Conservation (phyloP, 1,140 invertebrate species). For the Plodia interpunctella region DNA sequence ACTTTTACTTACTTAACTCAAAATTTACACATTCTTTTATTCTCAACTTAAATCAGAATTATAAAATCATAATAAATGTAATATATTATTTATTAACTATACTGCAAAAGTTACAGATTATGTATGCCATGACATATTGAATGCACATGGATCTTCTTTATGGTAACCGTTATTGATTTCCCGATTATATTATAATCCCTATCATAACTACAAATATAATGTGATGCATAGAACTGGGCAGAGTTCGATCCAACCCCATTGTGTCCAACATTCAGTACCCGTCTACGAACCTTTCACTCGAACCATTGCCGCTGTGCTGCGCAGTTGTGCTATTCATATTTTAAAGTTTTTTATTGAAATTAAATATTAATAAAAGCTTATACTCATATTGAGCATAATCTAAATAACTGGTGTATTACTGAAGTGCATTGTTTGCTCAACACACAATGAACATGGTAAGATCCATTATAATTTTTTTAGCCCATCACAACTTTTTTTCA, state of each 20-base stretch:
- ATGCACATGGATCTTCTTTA: background rate
- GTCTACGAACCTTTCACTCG: conserved; percentile 52
- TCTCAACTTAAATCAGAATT: no score
- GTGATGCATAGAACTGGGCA: conserved; percentile 39
- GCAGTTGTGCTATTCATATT: conserved; percentile 49
- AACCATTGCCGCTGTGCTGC: conserved; percentile 45
- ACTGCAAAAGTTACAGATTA: no score
- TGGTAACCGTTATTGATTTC: conserved; percentile 43
- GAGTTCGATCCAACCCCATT: conserved; percentile 51
- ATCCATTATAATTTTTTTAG: conserved; percentile 47
- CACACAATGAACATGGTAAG: conserved; percentile 72
- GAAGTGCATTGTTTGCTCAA: conserved; percentile 54
- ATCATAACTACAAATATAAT: conserved; percentile 49
- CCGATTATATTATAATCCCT: conserved; percentile 46
- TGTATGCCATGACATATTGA: background rate
- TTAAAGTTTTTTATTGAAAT: conserved; percentile 37
- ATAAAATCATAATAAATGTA: no score
- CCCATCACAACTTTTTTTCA: conserved; percentile 48
- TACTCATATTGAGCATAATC: conserved; percentile 40
- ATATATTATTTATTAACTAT: no score
- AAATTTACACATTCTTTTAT: no score
- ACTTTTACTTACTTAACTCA: no score
- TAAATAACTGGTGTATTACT: conserved; percentile 35
- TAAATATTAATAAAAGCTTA: conserved; percentile 34
- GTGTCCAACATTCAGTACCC: conserved; percentile 41